phyloP scores from a whole-genome alignment of 2,113 vertebrate species.

The Myotis brandtii region DNA sequence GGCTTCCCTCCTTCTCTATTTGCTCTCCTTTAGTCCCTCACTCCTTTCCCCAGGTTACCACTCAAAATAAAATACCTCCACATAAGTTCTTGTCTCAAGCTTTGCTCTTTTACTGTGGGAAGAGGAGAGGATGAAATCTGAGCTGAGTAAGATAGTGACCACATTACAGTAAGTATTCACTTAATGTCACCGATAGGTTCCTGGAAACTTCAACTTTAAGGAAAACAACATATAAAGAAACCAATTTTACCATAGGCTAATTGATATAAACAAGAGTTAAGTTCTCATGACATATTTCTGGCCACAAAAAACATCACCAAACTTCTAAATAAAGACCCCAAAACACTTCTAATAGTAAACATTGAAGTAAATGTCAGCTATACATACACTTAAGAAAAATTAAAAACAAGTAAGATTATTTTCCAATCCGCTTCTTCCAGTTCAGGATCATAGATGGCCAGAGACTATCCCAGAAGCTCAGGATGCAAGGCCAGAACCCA shows the following conservation, averaged over 20 bases:
- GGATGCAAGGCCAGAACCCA: neutral
- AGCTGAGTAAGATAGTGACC: neutral
- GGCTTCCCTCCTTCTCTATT: neutral
- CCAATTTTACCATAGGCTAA: neutral
- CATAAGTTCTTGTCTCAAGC: neutral
- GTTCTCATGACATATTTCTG: neutral
- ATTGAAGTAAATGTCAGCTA: neutral
- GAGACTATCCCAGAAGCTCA: neutral
- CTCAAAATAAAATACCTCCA: neutral
- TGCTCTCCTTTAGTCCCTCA: neutral
- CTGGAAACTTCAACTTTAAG: neutral
- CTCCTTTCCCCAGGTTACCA: neutral
- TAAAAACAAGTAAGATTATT: neutral
- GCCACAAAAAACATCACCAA: neutral
- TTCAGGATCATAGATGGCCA: neutral
- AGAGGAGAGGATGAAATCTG: neutral
- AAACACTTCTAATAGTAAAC: neutral
- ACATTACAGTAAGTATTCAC: neutral
- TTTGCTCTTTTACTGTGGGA: neutral
- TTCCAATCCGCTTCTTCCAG: neutral
- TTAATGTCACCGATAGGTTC: neutral
- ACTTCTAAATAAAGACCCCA: neutral
- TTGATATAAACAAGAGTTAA: neutral
- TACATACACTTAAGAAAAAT: neutral
- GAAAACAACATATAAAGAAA: neutral